Conservation (phyloP, 2,888 invertebrate species). For the Pyrrhosoma nymphula region DNA sequence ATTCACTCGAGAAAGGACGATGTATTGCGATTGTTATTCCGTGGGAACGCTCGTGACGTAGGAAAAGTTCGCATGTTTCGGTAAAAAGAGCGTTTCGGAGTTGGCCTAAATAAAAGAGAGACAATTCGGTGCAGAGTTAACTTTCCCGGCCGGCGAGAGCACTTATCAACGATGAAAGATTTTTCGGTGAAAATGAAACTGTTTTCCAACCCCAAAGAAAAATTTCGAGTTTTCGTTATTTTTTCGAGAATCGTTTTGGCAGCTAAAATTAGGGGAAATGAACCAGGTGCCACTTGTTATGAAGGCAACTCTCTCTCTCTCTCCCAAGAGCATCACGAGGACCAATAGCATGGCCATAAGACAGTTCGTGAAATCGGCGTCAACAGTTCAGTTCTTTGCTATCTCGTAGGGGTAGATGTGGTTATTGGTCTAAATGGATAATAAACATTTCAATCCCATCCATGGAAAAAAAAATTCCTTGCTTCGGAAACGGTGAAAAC, state of each 20-base stretch:
- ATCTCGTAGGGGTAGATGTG: not conserved
- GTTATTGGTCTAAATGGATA: too few relatives aligned
- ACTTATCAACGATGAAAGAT: not conserved
- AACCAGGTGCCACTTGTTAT: not conserved
- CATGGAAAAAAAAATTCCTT: not conserved
- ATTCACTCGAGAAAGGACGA: constrained; percentile 38
- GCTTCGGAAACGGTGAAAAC: not conserved
- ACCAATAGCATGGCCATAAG: too few relatives aligned
- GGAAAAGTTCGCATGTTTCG: constrained; percentile 6
- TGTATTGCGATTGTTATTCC: constrained; percentile 17
- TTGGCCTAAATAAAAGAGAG: not conserved
- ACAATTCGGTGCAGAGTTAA: not conserved
- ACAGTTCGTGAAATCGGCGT: not conserved
- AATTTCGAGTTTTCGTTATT: not conserved
- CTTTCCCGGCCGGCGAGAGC: not conserved
- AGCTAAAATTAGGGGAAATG: not conserved
- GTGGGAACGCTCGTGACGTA: constrained; percentile 42
- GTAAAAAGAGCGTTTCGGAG: constrained; percentile 26
- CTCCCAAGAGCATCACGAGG: too few relatives aligned
- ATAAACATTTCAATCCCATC: not conserved
- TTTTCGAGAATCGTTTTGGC: not conserved
- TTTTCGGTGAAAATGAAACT: not conserved
- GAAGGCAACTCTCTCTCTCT: not conserved
- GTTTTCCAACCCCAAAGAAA: not conserved
- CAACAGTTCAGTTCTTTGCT: not conserved